Conservation (phyloP, 2,888 invertebrate species). For the Cyclophora albipunctata region DNA sequence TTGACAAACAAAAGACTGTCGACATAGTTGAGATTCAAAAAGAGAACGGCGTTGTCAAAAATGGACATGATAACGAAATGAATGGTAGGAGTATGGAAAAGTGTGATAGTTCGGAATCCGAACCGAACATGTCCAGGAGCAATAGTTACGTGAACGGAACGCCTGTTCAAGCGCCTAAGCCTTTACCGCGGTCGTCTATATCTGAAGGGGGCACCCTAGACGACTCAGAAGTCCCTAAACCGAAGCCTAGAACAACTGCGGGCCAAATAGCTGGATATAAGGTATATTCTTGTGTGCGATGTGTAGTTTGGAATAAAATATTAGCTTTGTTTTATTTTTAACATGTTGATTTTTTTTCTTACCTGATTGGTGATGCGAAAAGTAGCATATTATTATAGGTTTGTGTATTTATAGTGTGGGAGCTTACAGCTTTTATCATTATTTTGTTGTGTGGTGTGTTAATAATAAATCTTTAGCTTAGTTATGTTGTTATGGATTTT, state of each 20-base stretch:
- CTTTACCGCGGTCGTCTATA: slow-evolving; percentile 86
- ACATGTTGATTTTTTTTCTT: slow-evolving; percentile 1
- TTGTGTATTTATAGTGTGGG: no score
- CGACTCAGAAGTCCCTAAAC: slow-evolving; percentile 67
- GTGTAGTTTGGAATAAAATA: slow-evolving; percentile 7
- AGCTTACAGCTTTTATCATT: no score
- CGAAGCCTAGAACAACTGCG: slow-evolving; percentile 83
- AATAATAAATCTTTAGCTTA: no score
- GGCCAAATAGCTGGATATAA: slow-evolving; percentile 83
- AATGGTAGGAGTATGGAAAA: slow-evolving; percentile 37
- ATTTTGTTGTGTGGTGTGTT: no score
- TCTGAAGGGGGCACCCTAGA: slow-evolving; percentile 78
- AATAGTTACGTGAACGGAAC: slow-evolving; percentile 59
- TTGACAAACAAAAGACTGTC: background rate
- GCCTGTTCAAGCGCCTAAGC: slow-evolving; percentile 80
- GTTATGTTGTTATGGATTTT: no score
- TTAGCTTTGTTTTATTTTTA: slow-evolving; percentile 11
- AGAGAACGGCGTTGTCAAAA: slow-evolving; percentile 54
- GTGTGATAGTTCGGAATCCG: slow-evolving; percentile 50
- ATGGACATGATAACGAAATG: slow-evolving; percentile 43
- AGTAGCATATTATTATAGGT: no score
- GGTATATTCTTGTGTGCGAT: slow-evolving; percentile 64
- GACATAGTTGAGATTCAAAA: background rate
- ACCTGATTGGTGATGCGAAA: no score
- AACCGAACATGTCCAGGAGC: slow-evolving; percentile 50